These are phyloP conservation scores for Epizoanthus fatuus DNA, from an alignment of 92 coral and sea anemone genomes.

Conservation along the genomic window DNA sequence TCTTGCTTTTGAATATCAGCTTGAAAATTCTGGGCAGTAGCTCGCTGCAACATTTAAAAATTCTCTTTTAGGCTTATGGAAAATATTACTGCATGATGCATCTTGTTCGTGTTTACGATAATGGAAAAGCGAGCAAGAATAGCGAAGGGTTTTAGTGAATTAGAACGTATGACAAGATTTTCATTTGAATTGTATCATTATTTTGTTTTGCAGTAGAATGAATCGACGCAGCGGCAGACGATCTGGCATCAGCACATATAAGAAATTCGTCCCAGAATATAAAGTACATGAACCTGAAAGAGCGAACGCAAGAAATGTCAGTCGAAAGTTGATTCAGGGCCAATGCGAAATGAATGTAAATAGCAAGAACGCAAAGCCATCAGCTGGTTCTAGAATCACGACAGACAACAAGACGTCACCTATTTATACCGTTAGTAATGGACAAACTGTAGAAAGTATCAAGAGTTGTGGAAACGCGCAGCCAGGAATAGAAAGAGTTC, in stretches of 20 bases:
- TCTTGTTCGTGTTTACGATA: not conserved
- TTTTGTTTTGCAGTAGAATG: constrained; percentile 39
- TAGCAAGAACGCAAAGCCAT: constrained; percentile 10
- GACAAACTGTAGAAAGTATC: constrained; percentile 16
- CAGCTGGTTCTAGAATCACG: constrained; percentile 20
- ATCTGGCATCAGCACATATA: too few relatives aligned
- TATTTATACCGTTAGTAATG: constrained; percentile 15
- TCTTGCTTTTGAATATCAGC: not conserved
- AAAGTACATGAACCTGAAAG: not conserved
- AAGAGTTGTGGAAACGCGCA: constrained; percentile 28
- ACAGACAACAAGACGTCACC: constrained; percentile 4
- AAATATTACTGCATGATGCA: constrained; percentile 17
- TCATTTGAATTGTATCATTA: not conserved
- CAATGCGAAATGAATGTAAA: constrained; percentile 9
- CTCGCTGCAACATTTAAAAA: not conserved
- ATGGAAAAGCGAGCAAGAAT: not conserved
- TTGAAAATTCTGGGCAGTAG: not conserved
- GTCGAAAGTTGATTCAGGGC: constrained; percentile 29
- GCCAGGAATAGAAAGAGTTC: not conserved
- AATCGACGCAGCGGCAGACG: constrained; percentile 33
- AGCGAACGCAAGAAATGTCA: constrained; percentile 8
- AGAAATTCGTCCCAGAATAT: too few relatives aligned
- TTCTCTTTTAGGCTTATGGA: constrained; percentile 1
- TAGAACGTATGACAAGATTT: too few relatives aligned
- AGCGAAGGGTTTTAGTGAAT: too few relatives aligned